Base-by-base conservation (phyloP, 2,888 invertebrate species). In the Tiphia femorata region DNA sequence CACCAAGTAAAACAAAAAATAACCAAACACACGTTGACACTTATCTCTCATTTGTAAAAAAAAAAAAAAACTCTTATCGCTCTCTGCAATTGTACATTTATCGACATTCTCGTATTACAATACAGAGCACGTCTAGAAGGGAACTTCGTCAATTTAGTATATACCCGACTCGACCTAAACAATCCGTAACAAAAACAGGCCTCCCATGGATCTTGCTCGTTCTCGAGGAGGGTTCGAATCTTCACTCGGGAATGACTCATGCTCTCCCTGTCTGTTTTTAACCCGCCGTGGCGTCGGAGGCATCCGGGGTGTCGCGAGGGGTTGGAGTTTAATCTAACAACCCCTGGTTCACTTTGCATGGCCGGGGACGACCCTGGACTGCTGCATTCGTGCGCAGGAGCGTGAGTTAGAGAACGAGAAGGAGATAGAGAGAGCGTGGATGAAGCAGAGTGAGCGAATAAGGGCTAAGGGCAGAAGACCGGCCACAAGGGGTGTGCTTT, bases 291-390 rank as follows among this genome's bases (percentile, higher is more conserved):
- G 74, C 75, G 74, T 72, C 69, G 70, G 72, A 71, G 74, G 74
- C 70, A 72, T 80, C 77, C 73, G 75, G 73, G 77, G 76, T 73
- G 78, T 77, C 73, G 73, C 67, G 67, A 72, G 78, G 76, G 81
- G 80, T 73, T 75, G 75, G 77, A 77, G 75, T 80, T 81, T 81
- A 81, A 81, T 81, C 79, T 79, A 80, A 80, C 80, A 76, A 76
- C 79, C 79, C 81, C 78, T 67, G 75, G 76, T 71, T 78, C 78
- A 69, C 77, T 80, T 79, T 80, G 78, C 78, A 78, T 77, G 70
- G 72, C 73, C 72, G 66, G 70, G 70, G 67, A 70, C 64, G 69
- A 61, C 58, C 60, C 67, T 57, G n/a, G n/a, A 72, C 64, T 55
- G n/a, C n/a, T n/a, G n/a, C n/a, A n/a, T n/a, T n/a, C n/a, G n/a